phyloP scores from a whole-genome alignment of 2,113 vertebrate genomes.

The Labeo rohita region DNA sequence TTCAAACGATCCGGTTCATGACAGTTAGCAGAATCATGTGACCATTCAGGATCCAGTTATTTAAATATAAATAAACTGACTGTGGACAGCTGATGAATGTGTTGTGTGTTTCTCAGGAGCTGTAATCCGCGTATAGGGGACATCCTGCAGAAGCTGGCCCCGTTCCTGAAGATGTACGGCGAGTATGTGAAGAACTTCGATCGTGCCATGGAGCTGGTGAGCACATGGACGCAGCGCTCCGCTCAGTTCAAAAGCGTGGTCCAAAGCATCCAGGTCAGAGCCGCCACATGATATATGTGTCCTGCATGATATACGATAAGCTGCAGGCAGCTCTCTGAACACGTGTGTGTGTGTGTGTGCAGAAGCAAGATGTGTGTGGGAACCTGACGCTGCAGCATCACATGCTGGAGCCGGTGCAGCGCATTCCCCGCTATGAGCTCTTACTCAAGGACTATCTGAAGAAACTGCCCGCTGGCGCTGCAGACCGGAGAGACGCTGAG shows the following conservation, averaged over 20 bases:
- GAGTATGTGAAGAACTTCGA: constrained; percentile 99
- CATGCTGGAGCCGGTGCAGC: constrained; percentile 96
- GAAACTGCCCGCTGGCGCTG: constrained; percentile 87
- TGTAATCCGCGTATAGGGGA: constrained; percentile 91
- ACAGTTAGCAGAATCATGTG: not conserved
- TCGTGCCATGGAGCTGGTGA: constrained; percentile 91
- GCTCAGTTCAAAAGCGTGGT: constrained; percentile 87
- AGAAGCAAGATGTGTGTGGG: constrained; percentile 95
- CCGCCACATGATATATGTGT: not conserved
- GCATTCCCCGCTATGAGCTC: constrained; percentile 95
- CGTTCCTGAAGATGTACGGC: constrained; percentile 98
- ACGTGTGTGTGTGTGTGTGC: constrained; percentile 30
- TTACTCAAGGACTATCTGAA: constrained; percentile 95
- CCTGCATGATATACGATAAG: no score
- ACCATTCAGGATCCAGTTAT: not conserved
- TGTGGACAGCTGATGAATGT: no score
- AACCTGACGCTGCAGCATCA: constrained; percentile 96
- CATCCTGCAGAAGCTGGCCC: constrained; percentile 96
- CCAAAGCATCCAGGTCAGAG: constrained; percentile 87
- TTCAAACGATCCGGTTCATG: no score
- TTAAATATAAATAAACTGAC: not conserved
- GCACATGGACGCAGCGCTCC: constrained; percentile 88
- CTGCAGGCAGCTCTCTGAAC: no score
- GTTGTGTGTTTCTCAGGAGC: constrained; percentile 72
- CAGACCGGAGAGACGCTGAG: constrained; percentile 89